Conservation (phyloP, 2,888 invertebrate species). For the Dexiosoma caninum region DNA sequence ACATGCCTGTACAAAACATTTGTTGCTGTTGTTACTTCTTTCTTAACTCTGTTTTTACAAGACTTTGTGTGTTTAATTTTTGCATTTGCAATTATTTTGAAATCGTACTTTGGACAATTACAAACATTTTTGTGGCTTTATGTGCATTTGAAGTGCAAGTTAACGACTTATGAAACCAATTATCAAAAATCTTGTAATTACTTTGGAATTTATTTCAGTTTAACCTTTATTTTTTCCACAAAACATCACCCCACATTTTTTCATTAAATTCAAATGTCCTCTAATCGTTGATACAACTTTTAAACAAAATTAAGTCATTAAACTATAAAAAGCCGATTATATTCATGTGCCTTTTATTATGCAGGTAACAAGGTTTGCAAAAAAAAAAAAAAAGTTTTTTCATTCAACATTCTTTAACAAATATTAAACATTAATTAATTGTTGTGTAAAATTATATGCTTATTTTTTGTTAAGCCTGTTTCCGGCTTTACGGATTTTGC, state of each 20-base stretch:
- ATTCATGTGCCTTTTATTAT: background rate
- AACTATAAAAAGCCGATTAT: slow-evolving; percentile 44
- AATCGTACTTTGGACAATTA: background rate
- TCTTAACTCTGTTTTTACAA: background rate
- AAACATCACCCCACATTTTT: background rate
- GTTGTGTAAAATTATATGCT: slow-evolving; percentile 49
- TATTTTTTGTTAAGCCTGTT: slow-evolving; percentile 40
- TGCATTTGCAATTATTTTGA: slow-evolving; percentile 22
- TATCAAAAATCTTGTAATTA: background rate
- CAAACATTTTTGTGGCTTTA: slow-evolving; percentile 11
- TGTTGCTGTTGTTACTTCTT: background rate
- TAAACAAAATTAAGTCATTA: slow-evolving; percentile 49
- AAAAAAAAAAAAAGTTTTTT: too few relatives aligned
- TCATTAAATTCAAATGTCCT: background rate
- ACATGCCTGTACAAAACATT: background rate
- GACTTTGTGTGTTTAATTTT: background rate
- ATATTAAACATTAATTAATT: slow-evolving; percentile 38
- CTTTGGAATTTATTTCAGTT: slow-evolving; percentile 3
- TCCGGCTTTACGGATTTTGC: slow-evolving; percentile 57
- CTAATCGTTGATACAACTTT: background rate
- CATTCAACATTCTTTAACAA: background rate
- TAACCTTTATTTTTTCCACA: background rate
- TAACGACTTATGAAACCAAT: background rate
- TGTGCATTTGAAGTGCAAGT: background rate
- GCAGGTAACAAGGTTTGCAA: too few relatives aligned